Percentiles rank a stretch among this genome's conserved stretches.
Conservation (phyloP, 1,140 invertebrate genomes). For the Drosophila elegans region DNA sequence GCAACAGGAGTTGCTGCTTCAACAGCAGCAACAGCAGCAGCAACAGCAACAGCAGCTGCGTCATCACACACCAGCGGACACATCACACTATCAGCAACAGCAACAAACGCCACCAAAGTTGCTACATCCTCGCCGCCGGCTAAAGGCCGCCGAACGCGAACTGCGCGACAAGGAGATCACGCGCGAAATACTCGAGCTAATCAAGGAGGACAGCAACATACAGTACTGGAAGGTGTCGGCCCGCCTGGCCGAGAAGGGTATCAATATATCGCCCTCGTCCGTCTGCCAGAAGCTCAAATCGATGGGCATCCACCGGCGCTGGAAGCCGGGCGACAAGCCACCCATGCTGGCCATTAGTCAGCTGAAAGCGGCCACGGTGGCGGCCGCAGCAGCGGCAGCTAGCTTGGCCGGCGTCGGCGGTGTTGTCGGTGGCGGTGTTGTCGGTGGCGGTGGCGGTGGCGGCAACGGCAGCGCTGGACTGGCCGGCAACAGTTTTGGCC, state of each 20-base stretch:
- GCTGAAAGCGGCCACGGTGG: constrained; percentile 64
- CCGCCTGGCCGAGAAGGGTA: constrained; percentile 80
- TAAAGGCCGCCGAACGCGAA: constrained; percentile 78
- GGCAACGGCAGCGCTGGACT: background rate
- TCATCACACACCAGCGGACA: constrained; percentile 56
- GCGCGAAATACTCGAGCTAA: constrained; percentile 81
- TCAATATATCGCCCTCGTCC: constrained; percentile 80
- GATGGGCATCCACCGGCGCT: constrained; percentile 81
- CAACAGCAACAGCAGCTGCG: constrained; percentile 47
- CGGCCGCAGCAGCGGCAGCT: constrained; percentile 51
- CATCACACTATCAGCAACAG: constrained; percentile 71
- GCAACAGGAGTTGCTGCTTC: constrained; percentile 37
- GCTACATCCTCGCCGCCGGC: constrained; percentile 70
- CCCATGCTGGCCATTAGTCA: constrained; percentile 77
- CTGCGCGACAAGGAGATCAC: constrained; percentile 82
- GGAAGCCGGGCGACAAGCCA: constrained; percentile 83
- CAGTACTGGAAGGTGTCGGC: constrained; percentile 84
- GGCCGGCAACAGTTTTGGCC: constrained; percentile 13
- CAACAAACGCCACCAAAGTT: constrained; percentile 51
- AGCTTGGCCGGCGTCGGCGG: constrained; percentile 42
- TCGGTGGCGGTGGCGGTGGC: background rate
- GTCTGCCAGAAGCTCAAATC: constrained; percentile 84
- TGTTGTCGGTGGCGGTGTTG: background rate
- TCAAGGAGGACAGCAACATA: constrained; percentile 82
- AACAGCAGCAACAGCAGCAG: constrained; percentile 51